Percentiles rank a stretch among this genome's conserved stretches.
Conservation (phyloP, 2,888 invertebrate genomes). For the Vannuccia rotundouncinata region DNA sequence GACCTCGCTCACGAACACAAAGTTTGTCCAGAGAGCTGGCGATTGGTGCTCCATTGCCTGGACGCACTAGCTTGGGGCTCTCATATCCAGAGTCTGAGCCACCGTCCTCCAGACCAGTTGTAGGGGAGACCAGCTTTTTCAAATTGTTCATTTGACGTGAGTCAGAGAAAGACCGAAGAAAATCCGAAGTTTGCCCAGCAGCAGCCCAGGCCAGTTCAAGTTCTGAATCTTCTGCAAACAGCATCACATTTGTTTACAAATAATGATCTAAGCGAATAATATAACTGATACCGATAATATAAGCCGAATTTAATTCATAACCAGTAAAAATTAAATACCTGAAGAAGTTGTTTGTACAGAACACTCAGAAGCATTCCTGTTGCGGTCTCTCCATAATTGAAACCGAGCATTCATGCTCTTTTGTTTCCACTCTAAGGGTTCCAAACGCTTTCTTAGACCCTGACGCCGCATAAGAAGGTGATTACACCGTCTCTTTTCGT, state of each 20-base stretch:
- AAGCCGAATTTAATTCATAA: neutral
- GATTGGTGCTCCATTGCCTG: neutral
- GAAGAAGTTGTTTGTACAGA: conserved; percentile 33
- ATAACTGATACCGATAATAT: neutral
- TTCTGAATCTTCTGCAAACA: conserved; percentile 1
- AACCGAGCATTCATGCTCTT: conserved; percentile 2
- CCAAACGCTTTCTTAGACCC: conserved; percentile 11
- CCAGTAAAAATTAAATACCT: conserved; percentile 14
- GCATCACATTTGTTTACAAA: neutral
- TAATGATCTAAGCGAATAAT: neutral
- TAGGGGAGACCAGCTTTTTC: neutral
- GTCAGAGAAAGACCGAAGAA: neutral
- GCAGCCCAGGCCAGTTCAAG: neutral
- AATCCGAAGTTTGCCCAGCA: neutral
- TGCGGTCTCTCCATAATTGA: conserved; percentile 3
- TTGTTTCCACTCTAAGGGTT: conserved; percentile 8
- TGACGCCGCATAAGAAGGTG: conserved; percentile 1
- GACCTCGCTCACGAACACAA: conserved; percentile 3
- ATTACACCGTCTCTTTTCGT: neutral
- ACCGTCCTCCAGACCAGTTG: neutral
- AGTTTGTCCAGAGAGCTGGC: neutral
- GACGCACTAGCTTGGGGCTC: neutral
- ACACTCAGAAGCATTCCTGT: conserved; percentile 32
- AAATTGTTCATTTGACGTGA: neutral
- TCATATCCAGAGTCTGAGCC: conserved; percentile 7